Evolutionary conservation across 2,888 invertebrate genomes (phyloP), one percentile per base, ranked within the genome.

Genomic region (Frankliniella fusca): DNA sequence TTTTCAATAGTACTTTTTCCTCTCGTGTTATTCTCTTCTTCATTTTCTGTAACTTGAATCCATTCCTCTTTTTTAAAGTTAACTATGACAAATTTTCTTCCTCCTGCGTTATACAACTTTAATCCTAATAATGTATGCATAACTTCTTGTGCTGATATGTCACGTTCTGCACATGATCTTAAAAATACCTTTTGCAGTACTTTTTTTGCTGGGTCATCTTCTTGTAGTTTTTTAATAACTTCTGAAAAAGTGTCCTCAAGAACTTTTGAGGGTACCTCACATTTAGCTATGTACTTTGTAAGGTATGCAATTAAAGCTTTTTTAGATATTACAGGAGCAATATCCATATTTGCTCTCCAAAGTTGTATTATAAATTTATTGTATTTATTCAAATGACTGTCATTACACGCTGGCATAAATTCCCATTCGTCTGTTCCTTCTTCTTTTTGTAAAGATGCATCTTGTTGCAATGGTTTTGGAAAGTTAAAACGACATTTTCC

Each of bases 111-210:
- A 49, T 28, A 82, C 12, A 83, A 50, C 38, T 79, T 61, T 76
- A 54, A 49, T 20, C 82, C 82, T 20, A 81, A 65, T 23, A 84
- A 27, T 9, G 83, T 20, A 23, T 83, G 82, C 38, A 80, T 50
- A 5, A 80, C 81, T 50, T 84, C 84, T 80, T 84, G 84, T 1
- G 84, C 82, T 12, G 84, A 84, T n/a, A 61, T 81, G 79, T 84
- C 84, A 11, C 84, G n/a, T 70, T 84, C 84, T 23, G 70, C 15
- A 28, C 84, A 65, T n/a, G 83, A 80, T 20, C 49, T 38, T 38
- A 83, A 50, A 48, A 84, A 50, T 1, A 84, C 20, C 70, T 83
- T 84, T 65, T 76, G 83, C 18, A 84, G 70, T 18, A 80, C 80
- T 20, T 49, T 82, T 65, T 76, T 84, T 7, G 81, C 83, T 10